Evolutionary conservation across 2,888 invertebrate species (phyloP).

Genomic region (Galerucella pusilla): DNA sequence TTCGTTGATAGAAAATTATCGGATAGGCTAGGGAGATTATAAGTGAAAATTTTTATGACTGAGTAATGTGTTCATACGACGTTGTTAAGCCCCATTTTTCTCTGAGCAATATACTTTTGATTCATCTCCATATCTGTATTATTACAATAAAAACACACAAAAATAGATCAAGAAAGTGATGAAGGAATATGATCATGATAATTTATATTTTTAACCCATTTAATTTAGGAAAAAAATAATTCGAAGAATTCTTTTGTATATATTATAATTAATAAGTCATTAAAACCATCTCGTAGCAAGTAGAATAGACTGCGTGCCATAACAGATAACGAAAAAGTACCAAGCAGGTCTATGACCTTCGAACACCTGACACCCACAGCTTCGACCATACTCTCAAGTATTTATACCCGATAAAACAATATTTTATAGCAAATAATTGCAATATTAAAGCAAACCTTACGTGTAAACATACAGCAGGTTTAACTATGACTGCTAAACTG

Average conservation of each 20-base stretch:
- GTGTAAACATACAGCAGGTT: conserved; percentile 54
- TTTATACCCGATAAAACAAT: conserved; percentile 65
- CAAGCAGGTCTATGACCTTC: conserved; percentile 62
- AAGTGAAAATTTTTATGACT: no score
- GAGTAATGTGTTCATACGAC: no score
- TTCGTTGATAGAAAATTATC: no score
- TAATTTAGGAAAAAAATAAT: no score
- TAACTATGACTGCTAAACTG: conserved; percentile 44
- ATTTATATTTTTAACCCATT: no score
- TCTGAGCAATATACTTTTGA: no score
- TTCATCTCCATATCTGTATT: no score
- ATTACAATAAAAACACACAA: no score
- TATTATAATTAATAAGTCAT: conserved; percentile 47
- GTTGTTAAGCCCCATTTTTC: no score
- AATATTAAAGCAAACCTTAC: conserved; percentile 61
- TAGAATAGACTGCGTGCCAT: conserved; percentile 52
- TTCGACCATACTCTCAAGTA: conserved; percentile 54
- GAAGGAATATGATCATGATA: no score
- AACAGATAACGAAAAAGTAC: conserved; percentile 40
- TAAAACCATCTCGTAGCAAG: conserved; percentile 49
- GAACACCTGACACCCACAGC: conserved; percentile 65
- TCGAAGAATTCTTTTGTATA: background rate
- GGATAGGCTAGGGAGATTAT: no score
- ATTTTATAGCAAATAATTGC: conserved; percentile 64
- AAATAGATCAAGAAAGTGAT: no score